These are phyloP conservation scores for Elachura formosa DNA, from an alignment of 2,113 vertebrate species.

Conservation along the genomic window DNA sequence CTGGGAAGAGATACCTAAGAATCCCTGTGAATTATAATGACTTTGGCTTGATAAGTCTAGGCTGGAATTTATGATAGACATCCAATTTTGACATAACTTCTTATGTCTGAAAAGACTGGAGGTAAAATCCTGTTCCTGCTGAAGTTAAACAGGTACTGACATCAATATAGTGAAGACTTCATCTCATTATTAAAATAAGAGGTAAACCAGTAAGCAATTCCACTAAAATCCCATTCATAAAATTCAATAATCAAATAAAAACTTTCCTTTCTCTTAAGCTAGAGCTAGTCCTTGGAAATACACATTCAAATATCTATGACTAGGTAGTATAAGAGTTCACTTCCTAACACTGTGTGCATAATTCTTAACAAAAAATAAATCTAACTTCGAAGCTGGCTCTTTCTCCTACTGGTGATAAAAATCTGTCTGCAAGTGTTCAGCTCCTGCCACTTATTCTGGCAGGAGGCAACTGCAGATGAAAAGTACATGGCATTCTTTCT, in stretches of 20 bases:
- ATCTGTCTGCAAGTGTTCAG: not conserved
- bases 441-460: not conserved
- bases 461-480: not conserved
- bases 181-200: not conserved
- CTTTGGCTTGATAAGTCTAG: not conserved
- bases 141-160: not conserved
- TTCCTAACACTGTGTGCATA: not conserved
- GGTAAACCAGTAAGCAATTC: not conserved
- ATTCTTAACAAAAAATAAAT: not conserved
- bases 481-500: not conserved
- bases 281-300: not conserved
- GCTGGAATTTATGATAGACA: not conserved
- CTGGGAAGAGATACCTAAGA: not conserved
- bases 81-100: not conserved
- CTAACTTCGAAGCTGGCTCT: not conserved
- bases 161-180: not conserved
- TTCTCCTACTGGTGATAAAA: not conserved
- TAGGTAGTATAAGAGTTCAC: not conserved
- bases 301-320: not conserved
- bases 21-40: not conserved
- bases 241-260: not conserved
- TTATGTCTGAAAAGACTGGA: not conserved
- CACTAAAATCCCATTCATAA: not conserved
- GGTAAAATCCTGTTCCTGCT: not conserved
- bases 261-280: not conserved